phyloP scores from a whole-genome alignment of 2,888 invertebrate species.

The Ypsolopha sequella region DNA sequence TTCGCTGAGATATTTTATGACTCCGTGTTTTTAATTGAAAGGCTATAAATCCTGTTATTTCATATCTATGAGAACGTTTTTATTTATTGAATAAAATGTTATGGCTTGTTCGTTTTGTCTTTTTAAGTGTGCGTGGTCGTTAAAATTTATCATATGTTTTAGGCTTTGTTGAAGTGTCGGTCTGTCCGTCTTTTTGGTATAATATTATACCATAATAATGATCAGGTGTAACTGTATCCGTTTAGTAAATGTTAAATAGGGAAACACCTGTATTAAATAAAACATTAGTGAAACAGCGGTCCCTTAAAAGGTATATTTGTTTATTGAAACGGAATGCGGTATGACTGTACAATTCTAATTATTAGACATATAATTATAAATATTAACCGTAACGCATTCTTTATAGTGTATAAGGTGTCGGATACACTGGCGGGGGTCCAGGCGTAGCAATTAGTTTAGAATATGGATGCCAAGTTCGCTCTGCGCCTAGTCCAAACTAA shows the following conservation, averaged over 20 bases:
- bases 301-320: not conserved
- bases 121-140: not conserved
- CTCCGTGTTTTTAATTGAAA: constrained; percentile 2
- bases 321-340: not conserved
- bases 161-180: not conserved
- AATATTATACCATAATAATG: no score
- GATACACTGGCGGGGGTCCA: constrained; percentile 9
- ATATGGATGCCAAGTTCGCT: not conserved
- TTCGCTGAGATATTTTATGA: constrained; percentile 46
- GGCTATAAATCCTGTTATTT: constrained; percentile 2
- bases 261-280: no score
- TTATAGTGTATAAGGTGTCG: constrained; percentile 24
- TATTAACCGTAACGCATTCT: constrained; percentile 17
- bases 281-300: not conserved
- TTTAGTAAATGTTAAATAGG: no score
- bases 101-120: not conserved
- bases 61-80: constrained; percentile 2
- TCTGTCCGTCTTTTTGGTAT: not conserved
- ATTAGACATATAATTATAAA: constrained; percentile 3
- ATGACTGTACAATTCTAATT: constrained; percentile 1
- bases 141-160: not conserved
- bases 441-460: constrained; percentile 8
- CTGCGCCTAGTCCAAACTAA: not conserved
- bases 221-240: not conserved
- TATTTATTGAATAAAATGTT: constrained; percentile 1